Evolutionary conservation across 2,797 vertebrate genomes (phyloP), one percentile per base, ranked within the genome.

Genomic region (Oreochromis grahami): DNA sequence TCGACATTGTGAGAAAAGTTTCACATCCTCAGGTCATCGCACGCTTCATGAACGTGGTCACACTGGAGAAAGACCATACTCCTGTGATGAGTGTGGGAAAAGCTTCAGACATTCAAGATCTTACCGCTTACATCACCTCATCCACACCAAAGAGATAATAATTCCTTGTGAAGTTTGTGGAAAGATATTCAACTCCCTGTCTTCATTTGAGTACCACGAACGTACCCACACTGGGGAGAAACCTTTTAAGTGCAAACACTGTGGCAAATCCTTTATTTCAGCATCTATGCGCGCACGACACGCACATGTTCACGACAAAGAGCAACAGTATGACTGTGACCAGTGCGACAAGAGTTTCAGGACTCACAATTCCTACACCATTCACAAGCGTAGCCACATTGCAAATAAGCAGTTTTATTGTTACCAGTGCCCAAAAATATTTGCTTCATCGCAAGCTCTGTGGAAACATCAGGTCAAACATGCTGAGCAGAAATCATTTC

Each of bases 381-480:
- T 5, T 21, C 60, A 21, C 60, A 65, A 41, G 34, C 19, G 4
- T 5, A 65, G 12, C 60, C 60, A 65, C 7, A 21, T 21, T 38
- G 19, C 12, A 41, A 65, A 65, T 14, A 65, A 65, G 36, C 36
- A 5, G 60, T 65, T 65, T 65, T 38, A 65, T 21, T 65, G 60
- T 65, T 65, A 65, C 60, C 60, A 65, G 60, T 65, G 60, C n/a
- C 34, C 60, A 14, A 38, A 38, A 21, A 41, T 21, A 65, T 65
- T 41, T 13, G 12, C 19, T 21, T 65, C 60, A 65, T 21, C 5
- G n/a, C n/a, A 0, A 38, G 12, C 12, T 38, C 11, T 65, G 34
- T 21, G 60, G n/a, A 65, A 38, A 0, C 34, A 65, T 14, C 60
- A 65, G 7, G 0, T 21, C 19, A 38, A 65, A 21, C 60, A 65